A percentile compares a stretch with the other conserved stretches of the same genome.
Conservation (phyloP, 2,113 vertebrate species). For the Perognathus longimembris region DNA sequence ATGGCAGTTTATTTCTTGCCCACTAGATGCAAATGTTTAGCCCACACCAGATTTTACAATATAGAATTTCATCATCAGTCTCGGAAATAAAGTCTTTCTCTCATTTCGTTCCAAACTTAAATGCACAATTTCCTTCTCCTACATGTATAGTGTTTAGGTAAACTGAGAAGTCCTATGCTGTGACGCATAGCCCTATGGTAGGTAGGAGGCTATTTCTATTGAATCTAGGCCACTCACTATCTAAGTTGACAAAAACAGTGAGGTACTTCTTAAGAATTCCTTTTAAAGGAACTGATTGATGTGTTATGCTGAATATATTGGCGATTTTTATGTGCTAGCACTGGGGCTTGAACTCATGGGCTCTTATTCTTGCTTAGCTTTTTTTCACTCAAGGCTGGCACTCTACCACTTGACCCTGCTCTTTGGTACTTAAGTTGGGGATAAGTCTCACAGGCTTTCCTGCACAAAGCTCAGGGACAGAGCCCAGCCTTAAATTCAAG, state of each 20-base stretch:
- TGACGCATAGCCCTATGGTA: background rate
- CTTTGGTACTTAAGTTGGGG: too few relatives aligned
- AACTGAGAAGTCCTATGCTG: background rate
- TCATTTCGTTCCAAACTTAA: constrained; percentile 45
- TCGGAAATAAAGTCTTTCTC: background rate
- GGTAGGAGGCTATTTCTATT: background rate
- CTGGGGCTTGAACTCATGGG: too few relatives aligned
- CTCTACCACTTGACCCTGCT: too few relatives aligned
- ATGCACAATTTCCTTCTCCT: background rate
- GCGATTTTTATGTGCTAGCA: background rate
- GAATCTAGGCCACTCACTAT: background rate
- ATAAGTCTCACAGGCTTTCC: background rate
- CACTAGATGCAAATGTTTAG: background rate
- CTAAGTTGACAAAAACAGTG: background rate
- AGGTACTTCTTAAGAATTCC: background rate
- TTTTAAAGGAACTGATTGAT: constrained; percentile 15
- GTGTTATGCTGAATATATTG: background rate
- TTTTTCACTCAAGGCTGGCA: too few relatives aligned
- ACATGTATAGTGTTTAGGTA: background rate
- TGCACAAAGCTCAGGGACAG: background rate
- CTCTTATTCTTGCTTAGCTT: too few relatives aligned
- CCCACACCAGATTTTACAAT: constrained; percentile 45
- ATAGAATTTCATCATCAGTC: constrained; percentile 8
- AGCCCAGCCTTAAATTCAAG: background rate
- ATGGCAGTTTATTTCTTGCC: background rate